Percentiles rank a stretch among this genome's conserved stretches.
Conservation (phyloP, 2,888 invertebrate species). For the Patella caerulea region DNA sequence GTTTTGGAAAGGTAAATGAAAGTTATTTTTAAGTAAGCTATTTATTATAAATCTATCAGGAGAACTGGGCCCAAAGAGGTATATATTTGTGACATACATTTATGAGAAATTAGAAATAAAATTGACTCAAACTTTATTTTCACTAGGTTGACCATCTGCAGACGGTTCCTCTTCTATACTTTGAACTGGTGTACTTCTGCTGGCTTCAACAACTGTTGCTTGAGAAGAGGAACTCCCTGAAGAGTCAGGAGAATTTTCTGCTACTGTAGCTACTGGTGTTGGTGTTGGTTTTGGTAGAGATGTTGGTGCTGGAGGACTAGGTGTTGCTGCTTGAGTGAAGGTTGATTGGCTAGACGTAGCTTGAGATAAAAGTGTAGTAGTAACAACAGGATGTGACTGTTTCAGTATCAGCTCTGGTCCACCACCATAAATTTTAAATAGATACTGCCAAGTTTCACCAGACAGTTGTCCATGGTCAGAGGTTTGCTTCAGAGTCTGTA, state of each 20-base stretch:
- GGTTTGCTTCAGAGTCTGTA: constrained; percentile 58
- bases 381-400: constrained; percentile 33
- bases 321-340: not conserved
- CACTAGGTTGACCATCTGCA: not conserved
- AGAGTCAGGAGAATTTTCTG: not conserved
- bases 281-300: not conserved
- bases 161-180: not conserved
- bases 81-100: too few relatives aligned
- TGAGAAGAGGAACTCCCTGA: not conserved
- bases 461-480: constrained; percentile 78
- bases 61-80: too few relatives aligned
- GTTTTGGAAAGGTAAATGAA: too few relatives aligned
- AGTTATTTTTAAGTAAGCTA: too few relatives aligned
- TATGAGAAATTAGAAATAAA: too few relatives aligned
- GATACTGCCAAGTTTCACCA: constrained; percentile 89
- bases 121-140: too few relatives aligned
- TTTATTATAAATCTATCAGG: too few relatives aligned
- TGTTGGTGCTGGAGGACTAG: not conserved
- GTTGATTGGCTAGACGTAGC: not conserved
- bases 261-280: not conserved
- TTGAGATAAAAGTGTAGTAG: constrained; percentile 69
- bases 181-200: not conserved
- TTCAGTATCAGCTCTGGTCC: constrained; percentile 82
- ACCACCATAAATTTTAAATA: constrained; percentile 88
- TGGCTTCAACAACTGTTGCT: not conserved